Conservation (phyloP, 2,888 invertebrate genomes). For the Gortyna flavago region DNA sequence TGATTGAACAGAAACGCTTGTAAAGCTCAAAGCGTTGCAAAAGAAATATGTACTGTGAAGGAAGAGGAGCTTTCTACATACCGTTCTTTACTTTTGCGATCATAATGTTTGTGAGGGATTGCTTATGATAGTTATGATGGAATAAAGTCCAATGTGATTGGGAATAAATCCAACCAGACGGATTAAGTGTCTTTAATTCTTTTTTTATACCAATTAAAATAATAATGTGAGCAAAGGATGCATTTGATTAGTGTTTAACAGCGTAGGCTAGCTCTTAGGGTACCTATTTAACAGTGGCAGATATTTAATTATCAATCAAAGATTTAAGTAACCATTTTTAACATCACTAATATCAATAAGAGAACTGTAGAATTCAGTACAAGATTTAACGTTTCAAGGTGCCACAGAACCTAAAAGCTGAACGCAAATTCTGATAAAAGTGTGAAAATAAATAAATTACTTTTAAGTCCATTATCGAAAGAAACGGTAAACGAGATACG, state of each 20-base stretch:
- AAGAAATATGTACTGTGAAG: neutral
- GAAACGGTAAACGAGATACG: slow-evolving; percentile 58
- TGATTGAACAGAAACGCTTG: slow-evolving; percentile 5
- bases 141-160: neutral
- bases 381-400: slow-evolving; percentile 21
- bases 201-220: neutral
- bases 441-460: slow-evolving; percentile 53
- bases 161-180: neutral
- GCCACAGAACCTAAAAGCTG: slow-evolving; percentile 24
- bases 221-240: neutral
- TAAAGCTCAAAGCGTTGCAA: neutral
- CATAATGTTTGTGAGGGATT: no score
- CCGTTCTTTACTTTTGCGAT: neutral
- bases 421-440: slow-evolving; percentile 45
- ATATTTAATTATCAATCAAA: neutral
- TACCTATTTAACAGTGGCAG: neutral
- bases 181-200: neutral
- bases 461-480: slow-evolving; percentile 50
- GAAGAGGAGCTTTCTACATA: neutral
- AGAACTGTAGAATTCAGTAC: neutral
- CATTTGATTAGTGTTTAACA: neutral
- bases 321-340: neutral
- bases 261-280: neutral
- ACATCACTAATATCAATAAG: neutral
- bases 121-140: neutral